Evolutionary conservation across 2,797 vertebrate genomes (phyloP), one percentile per base, ranked within the genome.

Genomic region (Fistularia commersonii): DNA sequence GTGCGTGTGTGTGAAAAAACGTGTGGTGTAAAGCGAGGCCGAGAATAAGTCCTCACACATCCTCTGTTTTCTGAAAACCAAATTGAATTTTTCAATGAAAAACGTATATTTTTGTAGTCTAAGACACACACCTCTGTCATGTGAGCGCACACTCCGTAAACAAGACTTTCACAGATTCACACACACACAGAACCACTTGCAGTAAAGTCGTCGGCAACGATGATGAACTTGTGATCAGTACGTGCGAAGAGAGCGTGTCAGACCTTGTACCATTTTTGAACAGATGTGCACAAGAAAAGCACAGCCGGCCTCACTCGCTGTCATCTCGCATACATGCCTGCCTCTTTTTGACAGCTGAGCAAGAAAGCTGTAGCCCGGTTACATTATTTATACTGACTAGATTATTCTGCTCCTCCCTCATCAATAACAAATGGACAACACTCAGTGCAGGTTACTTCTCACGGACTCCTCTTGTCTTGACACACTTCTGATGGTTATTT

Each of bases 381-480:
- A 62, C 56, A 83, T 80, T 66, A 79, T 81, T 80, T 51, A 83
- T 76, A 42, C 9, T 10, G 45, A 51, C 50, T 70, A 54, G 54
- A 52, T 61, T 68, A 67, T 71, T 68, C 44, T 61, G 62, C 61
- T 55, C 52, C 45, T 61, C 54, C 66, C 56, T 70, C 69, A 77
- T 82, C 53, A 78, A 83, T 81, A 81, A 76, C 62, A 64, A 69
- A 82, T 76, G 58, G 41, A 39, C 48, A 57, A 58, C 60, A 53
- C 69, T 76, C 61, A 54, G 52, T 61, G 36, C 49, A 69, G 53
- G 57, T 79, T 62, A 44, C 44, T 45, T 50, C 38, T 54, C 71
- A 63, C 41, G 1, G 38, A 48, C 45, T 53, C 45, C 38, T 53
- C 11, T 0, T 1, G 44, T 54, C 57, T 48, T 33, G 35, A 51